phyloP scores from a whole-genome alignment of 1,140 invertebrate species.

The Drosophila littoralis region DNA sequence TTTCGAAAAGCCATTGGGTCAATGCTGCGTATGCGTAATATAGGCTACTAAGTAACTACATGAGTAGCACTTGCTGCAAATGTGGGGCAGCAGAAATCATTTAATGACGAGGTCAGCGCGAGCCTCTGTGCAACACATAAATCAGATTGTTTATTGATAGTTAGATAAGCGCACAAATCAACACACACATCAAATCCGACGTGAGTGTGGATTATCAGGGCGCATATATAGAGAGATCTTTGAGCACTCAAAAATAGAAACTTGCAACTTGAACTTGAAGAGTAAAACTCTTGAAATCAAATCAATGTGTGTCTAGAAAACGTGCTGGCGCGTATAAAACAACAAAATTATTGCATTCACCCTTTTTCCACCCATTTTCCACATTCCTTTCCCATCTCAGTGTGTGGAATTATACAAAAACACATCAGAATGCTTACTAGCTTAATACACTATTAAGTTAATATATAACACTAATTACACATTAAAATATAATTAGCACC shows the following conservation, averaged over 20 bases:
- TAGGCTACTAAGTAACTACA: constrained; percentile 13
- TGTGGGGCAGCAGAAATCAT: constrained; percentile 14
- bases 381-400: no score
- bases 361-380: no score
- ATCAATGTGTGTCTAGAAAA: no score
- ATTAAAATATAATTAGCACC: background rate
- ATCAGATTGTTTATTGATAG: constrained; percentile 18
- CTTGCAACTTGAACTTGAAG: background rate
- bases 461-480: no score
- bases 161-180: constrained; percentile 9
- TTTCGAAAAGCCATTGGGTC: constrained; percentile 40
- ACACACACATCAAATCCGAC: background rate
- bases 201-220: background rate
- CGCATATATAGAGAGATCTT: background rate
- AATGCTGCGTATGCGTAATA: constrained; percentile 37
- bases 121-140: constrained; percentile 3
- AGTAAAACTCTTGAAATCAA: no score
- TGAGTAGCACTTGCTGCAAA: constrained; percentile 13
- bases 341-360: no score
- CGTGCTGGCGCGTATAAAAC: no score
- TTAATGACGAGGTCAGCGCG: constrained; percentile 11
- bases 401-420: no score
- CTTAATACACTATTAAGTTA: no score
- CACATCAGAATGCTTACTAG: no score
- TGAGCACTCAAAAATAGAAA: background rate